These are phyloP conservation scores for Takifugu rubripes DNA, from an alignment of 2,797 vertebrate species.

Conservation along the genomic window DNA sequence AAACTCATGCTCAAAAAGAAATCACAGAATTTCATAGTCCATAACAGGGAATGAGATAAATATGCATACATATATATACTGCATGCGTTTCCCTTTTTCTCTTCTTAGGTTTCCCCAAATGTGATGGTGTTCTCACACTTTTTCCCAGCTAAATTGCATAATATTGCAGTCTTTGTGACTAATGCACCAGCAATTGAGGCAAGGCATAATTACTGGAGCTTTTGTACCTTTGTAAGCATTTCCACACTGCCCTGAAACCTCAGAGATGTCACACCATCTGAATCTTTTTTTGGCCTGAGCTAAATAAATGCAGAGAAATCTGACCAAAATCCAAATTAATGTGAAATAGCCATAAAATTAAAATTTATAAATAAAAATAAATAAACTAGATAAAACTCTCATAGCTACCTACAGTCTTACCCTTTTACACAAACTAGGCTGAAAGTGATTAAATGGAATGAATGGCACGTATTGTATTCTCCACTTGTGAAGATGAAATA, in stretches of 20 bases:
- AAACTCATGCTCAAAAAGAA: no score
- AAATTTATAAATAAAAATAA: neutral
- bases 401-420: no score
- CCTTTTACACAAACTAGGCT: no score
- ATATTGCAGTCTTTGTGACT: conserved; percentile 39
- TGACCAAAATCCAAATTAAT: conserved; percentile 6
- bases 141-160: conserved; percentile 29
- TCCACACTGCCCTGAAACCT: conserved; percentile 27
- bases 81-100: neutral
- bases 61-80: neutral
- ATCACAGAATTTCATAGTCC: no score
- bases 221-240: conserved; percentile 37
- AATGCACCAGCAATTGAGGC: conserved; percentile 41
- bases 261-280: conserved; percentile 9
- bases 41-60: no score
- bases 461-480: no score
- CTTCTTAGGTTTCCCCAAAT: conserved; percentile 1
- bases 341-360: neutral
- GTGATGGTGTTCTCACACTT: conserved; percentile 1
- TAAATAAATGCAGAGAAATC: neutral
- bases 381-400: no score
- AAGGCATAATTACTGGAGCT: conserved; percentile 25
- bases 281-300: conserved; percentile 18
- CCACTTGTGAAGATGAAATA: no score
- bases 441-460: no score